Conservation (phyloP, 2,113 vertebrate genomes). For the Seriola rivoliana region DNA sequence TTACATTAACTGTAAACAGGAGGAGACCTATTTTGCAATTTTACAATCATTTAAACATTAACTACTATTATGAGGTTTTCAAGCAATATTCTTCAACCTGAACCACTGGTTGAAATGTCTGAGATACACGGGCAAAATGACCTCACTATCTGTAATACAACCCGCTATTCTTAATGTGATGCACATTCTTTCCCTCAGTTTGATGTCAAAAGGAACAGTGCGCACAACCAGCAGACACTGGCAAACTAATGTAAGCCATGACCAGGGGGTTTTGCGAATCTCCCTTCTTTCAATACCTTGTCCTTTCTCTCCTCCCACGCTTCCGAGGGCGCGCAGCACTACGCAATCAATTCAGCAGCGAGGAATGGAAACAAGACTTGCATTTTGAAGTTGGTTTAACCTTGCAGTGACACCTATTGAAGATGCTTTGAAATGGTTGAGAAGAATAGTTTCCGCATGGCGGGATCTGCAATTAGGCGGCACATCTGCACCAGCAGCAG, state of each 20-base stretch:
- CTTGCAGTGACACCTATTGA: slow-evolving; percentile 81
- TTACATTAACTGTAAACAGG: slow-evolving; percentile 13
- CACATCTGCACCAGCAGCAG: slow-evolving; percentile 76
- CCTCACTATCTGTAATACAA: slow-evolving; percentile 7
- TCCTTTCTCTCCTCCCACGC: neutral
- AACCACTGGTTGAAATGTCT: slow-evolving; percentile 19
- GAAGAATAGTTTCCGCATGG: slow-evolving; percentile 82
- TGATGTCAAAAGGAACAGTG: slow-evolving; percentile 37
- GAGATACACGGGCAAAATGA: slow-evolving; percentile 20
- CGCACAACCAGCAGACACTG: slow-evolving; percentile 42
- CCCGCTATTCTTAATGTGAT: neutral
- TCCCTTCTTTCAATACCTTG: slow-evolving; percentile 14
- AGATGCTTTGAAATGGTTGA: slow-evolving; percentile 78
- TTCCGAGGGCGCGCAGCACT: slow-evolving; percentile 22
- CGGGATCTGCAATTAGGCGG: slow-evolving; percentile 78
- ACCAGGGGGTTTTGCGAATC: slow-evolving; percentile 24
- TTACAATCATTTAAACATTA: slow-evolving; percentile 11
- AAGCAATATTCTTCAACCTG: slow-evolving; percentile 4
- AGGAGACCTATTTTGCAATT: neutral
- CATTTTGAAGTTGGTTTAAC: slow-evolving; percentile 80
- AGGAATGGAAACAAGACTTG: slow-evolving; percentile 66
- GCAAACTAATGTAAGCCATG: slow-evolving; percentile 45
- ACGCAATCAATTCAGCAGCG: slow-evolving; percentile 41
- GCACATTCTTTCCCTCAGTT: slow-evolving; percentile 26
- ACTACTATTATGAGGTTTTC: slow-evolving; percentile 6